Evolutionary conservation across 2,113 vertebrate species (phyloP).

Genomic region (Grammomys surdaster): DNA sequence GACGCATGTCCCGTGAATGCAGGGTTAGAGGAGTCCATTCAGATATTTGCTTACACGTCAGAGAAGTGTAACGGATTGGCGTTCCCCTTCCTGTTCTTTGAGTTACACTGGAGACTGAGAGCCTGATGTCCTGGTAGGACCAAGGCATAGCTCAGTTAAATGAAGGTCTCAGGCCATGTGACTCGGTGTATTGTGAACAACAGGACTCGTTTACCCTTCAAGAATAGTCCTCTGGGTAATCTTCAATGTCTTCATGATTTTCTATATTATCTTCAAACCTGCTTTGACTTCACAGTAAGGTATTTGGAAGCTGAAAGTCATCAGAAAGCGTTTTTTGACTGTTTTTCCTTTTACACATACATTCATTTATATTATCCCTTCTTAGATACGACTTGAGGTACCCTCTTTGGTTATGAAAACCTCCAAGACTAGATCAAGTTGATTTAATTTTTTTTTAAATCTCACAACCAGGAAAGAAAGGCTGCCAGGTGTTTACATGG

Average conservation of each 20-base stretch:
- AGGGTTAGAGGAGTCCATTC: background rate
- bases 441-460: constrained; percentile 22
- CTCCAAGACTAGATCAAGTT: background rate
- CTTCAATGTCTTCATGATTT: background rate
- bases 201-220: background rate
- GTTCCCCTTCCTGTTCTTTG: constrained; percentile 3
- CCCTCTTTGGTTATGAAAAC: constrained; percentile 35
- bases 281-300: background rate
- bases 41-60: background rate
- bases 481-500: constrained; percentile 6
- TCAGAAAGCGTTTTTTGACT: constrained; percentile 22
- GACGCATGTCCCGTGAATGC: background rate
- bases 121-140: background rate
- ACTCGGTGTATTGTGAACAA: background rate
- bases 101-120: constrained; percentile 26
- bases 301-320: constrained; percentile 18
- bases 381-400: constrained; percentile 1
- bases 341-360: background rate
- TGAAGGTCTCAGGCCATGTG: background rate
- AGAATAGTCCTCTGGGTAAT: background rate
- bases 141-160: background rate
- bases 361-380: background rate
- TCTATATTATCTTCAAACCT: background rate
- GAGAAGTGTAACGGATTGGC: background rate
- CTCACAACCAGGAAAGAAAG: constrained; percentile 34